Evolutionary conservation across 2,888 invertebrate genomes (phyloP).

Genomic region (Helleia helle): DNA sequence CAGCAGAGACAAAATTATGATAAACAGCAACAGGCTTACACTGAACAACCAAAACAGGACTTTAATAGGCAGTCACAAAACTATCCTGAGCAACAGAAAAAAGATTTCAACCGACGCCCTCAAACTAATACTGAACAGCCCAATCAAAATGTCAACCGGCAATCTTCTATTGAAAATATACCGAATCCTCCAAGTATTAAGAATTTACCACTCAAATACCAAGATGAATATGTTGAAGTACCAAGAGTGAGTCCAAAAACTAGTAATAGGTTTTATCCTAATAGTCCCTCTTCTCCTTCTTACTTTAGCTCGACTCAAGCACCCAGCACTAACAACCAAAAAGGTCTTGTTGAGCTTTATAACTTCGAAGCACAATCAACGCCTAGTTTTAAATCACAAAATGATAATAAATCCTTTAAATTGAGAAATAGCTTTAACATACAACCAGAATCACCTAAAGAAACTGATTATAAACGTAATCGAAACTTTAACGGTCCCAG

Average conservation of each 20-base stretch:
- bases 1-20: constrained; percentile 5
- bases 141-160: constrained; percentile 8
- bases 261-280: constrained; percentile 34
- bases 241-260: constrained; percentile 53
- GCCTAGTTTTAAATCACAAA: constrained; percentile 40
- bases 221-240: constrained; percentile 65
- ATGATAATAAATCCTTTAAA: constrained; percentile 48
- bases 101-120: constrained; percentile 8
- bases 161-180: constrained; percentile 24
- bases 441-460: constrained; percentile 34
- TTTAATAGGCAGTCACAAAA: background rate
- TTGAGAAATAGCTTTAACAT: constrained; percentile 52
- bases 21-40: constrained; percentile 2
- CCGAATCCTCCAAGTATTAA: constrained; percentile 26
- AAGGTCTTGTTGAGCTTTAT: constrained; percentile 56
- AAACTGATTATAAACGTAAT: constrained; percentile 39
- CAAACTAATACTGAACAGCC: constrained; percentile 3
- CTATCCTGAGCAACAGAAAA: constrained; percentile 7
- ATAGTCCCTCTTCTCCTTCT: constrained; percentile 37
- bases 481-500: constrained; percentile 31
- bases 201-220: constrained; percentile 51
- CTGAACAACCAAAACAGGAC: constrained; percentile 5
- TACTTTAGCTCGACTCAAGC: constrained; percentile 37
- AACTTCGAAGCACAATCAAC: constrained; percentile 61
- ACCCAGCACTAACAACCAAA: constrained; percentile 51